Base-by-base conservation (phyloP, 2,797 vertebrate species). In the Peromyscus melanophrys region DNA sequence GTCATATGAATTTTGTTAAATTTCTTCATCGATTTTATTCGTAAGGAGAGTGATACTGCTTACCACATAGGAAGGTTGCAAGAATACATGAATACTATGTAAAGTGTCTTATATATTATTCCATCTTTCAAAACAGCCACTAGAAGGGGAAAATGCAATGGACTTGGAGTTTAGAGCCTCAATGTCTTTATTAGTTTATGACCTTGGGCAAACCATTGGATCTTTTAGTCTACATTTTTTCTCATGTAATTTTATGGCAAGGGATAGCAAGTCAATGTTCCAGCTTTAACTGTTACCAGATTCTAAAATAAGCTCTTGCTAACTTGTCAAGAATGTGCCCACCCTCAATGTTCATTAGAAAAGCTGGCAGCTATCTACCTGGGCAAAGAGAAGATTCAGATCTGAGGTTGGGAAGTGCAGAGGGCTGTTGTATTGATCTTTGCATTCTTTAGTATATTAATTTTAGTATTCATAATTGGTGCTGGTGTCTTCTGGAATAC, bases 41-140 rank as follows among this genome's bases (percentile, higher is more conserved):
- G 25, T 77, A 89, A 87, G 40, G 84, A 67, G 14, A 92, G 1
- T 87, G 86, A 76, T 86, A 71, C 43, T 91, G n/a, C 57, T 95
- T 89, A 49, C 61, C 57, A 95, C 86, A 17, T 40, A 14, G 67
- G 77, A 82, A 46, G 4, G 16, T 75, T 90, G 25, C 52, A 59
- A 67, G 73, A 88, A 77, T 49, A 49, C 40, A 31, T 49, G 9
- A 49, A 88, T 88, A 87, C 9, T 73, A 73, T 59, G 14, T 25
- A 83, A 77, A 83, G 3, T 63, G 52, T n/a, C 16, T 93, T 73
- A n/a, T 82, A 78, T 21, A 29, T 77, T 85, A 75, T 69, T 71
- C 93, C 84, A 75, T 21, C 71, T 94, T 93, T 95, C 76, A 75
- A 95, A 84, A 63, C 25, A 94, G 46, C 55, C 43, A 34, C 89